Base-by-base conservation (phyloP, 92 coral and sea anemone species). In the Meandrina meandrites region DNA sequence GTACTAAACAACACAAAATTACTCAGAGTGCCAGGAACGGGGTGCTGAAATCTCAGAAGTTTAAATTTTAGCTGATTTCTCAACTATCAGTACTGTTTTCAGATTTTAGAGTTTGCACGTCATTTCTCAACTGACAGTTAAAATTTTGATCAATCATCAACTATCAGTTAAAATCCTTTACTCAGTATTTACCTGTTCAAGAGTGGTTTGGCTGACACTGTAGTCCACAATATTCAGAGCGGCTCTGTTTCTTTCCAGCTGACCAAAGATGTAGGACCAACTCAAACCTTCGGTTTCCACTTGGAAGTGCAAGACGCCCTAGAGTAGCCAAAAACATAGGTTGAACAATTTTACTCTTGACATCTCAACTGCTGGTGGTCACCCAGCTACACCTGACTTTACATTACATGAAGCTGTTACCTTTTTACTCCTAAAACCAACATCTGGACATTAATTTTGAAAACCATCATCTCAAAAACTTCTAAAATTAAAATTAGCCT, bases 241-340 rank as follows among this genome's bases (percentile, higher is more conserved):
- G 86, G 86, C 85, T 67, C 95, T 94, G 74, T 96, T 83, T 75
- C 76, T 93, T 88, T 95, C 99, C 86, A 97, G 91, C 37, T 94
- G 88, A 40, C 99, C 99, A 84, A 97, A 97, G 64, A 97, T 92
- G 81, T 88, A 91, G 5, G 99, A 97, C 99, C 99, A 97, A 35
- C 90, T 87, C 42, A 97, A 81, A 37, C 91, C 89, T 71, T 95
- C 97, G 78, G 92, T 94, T 22, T 87, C 89, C 50, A 97, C 90
- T 34, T 92, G 98, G 86, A 93, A 97, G 35, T 95, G 95, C 56
- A 97, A 89, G 95, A 97, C 96, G 18, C 99, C 99, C 99, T 96
- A 70, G 4, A 67, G 78, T 21, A 58, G 36, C 24, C 51, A 75
- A 70, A 16, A 42, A 45, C 42, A 1, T 27, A 27, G 62, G 53